phyloP scores from a whole-genome alignment of 2,797 vertebrate species.

The Stomatorhinus walkeri region DNA sequence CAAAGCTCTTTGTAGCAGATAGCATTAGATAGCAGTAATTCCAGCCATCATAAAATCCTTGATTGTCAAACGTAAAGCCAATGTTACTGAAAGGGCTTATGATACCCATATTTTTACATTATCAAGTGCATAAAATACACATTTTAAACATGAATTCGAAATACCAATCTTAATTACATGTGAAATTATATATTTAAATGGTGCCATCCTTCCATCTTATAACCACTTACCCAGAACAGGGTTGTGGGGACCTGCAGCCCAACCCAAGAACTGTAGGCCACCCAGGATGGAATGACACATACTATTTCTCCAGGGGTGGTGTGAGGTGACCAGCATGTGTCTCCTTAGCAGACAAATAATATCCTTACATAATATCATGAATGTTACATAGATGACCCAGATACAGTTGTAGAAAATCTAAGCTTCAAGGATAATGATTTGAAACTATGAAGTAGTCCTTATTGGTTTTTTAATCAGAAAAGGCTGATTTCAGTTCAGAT shows the following conservation, averaged over 20 bases:
- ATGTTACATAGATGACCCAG: not conserved
- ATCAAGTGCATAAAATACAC: not conserved
- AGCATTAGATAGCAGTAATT: not conserved
- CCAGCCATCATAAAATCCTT: not conserved
- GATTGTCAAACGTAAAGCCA: not conserved
- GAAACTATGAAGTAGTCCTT: not conserved
- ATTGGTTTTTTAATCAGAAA: constrained; percentile 7
- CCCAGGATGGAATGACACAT: not conserved
- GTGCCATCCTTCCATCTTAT: not conserved
- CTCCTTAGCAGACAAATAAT: not conserved
- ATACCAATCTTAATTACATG: not conserved
- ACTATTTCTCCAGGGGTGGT: not conserved
- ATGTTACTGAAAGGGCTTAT: not conserved
- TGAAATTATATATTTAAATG: not conserved
- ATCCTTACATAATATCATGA: not conserved
- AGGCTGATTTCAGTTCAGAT: constrained; percentile 14
- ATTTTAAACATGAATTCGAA: not conserved
- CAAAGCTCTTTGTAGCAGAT: not conserved
- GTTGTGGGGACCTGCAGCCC: not conserved
- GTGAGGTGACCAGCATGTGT: not conserved
- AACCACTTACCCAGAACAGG: not conserved
- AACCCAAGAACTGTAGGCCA: not conserved
- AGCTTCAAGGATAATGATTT: not conserved
- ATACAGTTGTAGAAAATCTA: not conserved
- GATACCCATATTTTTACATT: not conserved